phyloP scores from a whole-genome alignment of 2,113 vertebrate species.

The Loxodonta africana region DNA sequence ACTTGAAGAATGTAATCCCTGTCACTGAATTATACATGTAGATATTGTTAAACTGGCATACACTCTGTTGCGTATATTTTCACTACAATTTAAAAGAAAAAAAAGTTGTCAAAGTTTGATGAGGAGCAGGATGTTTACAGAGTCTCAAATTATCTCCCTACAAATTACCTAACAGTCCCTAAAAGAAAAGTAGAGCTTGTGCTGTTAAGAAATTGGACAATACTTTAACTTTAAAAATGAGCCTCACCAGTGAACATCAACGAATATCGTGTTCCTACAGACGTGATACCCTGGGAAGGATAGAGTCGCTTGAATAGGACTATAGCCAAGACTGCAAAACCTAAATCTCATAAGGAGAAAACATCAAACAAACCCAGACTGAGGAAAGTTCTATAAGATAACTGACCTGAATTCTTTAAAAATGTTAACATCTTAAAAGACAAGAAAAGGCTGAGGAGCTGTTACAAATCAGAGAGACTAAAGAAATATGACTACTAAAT shows the following conservation, averaged over 20 bases:
- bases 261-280: not conserved
- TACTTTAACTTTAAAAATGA: slow-evolving; percentile 20
- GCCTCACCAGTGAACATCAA: not conserved
- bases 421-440: slow-evolving; percentile 50
- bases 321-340: slow-evolving; percentile 25
- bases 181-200: slow-evolving; percentile 28
- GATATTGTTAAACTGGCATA: too few relatives aligned
- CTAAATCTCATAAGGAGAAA: slow-evolving; percentile 43
- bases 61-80: not conserved
- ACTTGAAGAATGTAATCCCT: not conserved
- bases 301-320: not conserved
- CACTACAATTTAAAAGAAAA: too few relatives aligned
- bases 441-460: too few relatives aligned
- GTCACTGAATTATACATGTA: not conserved
- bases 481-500: not conserved
- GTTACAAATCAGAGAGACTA: not conserved
- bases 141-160: slow-evolving; percentile 8
- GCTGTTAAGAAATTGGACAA: not conserved
- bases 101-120: not conserved
- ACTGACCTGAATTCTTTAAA: slow-evolving; percentile 45
- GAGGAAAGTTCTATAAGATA: slow-evolving; percentile 47
- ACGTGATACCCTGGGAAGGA: not conserved
- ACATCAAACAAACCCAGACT: not conserved
- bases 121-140: slow-evolving; percentile 38
- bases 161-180: slow-evolving; percentile 10